These are phyloP conservation scores for Elmis aenea DNA, from an alignment of 2,888 invertebrate genomes.

Conservation along the genomic window DNA sequence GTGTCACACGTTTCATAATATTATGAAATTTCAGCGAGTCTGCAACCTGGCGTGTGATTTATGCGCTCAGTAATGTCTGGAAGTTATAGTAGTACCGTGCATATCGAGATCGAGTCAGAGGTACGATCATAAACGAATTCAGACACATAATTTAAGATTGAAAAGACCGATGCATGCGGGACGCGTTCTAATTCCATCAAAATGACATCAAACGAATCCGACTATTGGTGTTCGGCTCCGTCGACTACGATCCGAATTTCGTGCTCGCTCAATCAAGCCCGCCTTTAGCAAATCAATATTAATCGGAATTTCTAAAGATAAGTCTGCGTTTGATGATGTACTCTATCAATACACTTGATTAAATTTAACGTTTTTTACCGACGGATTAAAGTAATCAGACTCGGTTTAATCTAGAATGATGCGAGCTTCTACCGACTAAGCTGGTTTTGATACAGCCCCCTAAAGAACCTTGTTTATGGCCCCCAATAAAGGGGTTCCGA, in stretches of 20 bases:
- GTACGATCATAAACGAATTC: conserved; percentile 9
- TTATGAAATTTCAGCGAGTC: conserved; percentile 3
- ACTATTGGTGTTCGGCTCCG: conserved; percentile 12
- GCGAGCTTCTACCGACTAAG: conserved; percentile 20
- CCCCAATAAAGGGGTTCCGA: conserved; percentile 22
- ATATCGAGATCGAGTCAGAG: too few relatives aligned
- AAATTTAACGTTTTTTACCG: conserved; percentile 21
- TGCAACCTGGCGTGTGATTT: conserved; percentile 12
- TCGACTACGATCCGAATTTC: conserved; percentile 9
- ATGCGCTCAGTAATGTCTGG: conserved; percentile 11
- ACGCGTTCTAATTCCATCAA: conserved; percentile 20
- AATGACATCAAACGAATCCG: conserved; percentile 20
- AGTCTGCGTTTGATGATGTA: conserved; percentile 25
- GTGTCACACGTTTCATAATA: too few relatives aligned
- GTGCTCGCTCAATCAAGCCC: conserved; percentile 32
- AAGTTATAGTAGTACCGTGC: not conserved
- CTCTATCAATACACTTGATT: conserved; percentile 23
- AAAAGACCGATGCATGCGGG: conserved; percentile 19
- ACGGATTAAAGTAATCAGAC: conserved; percentile 24
- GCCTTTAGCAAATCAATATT: conserved; percentile 30
- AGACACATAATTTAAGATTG: conserved; percentile 18
- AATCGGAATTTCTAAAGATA: conserved; percentile 35
- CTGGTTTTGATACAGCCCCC: conserved; percentile 23
- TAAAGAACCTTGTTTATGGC: conserved; percentile 26
- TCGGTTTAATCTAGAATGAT: conserved; percentile 23